These are phyloP conservation scores for Andricus quercusramuli DNA, from an alignment of 2,888 invertebrate genomes.

Conservation along the genomic window DNA sequence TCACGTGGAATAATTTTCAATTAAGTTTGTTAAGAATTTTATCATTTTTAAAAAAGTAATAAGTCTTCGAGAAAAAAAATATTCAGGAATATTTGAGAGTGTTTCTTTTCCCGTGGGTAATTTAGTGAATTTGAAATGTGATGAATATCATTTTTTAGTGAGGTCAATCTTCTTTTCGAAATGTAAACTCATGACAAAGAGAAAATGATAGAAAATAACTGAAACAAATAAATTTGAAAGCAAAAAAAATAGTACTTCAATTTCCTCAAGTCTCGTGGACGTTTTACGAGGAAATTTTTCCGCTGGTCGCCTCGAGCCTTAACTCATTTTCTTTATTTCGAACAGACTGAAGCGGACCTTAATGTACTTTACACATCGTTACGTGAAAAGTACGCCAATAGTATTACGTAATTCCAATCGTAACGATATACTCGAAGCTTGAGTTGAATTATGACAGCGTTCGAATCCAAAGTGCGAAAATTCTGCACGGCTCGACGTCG, in stretches of 20 bases:
- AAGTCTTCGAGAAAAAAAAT: too few species aligned
- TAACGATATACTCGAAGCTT: slow-evolving; percentile 33
- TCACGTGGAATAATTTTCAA: too few species aligned
- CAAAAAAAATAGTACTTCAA: background rate
- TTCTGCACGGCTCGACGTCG: slow-evolving; percentile 11
- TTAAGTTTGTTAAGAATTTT: too few species aligned
- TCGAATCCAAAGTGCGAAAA: slow-evolving; percentile 17
- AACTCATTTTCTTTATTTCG: slow-evolving; percentile 4
- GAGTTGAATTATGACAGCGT: slow-evolving; percentile 27
- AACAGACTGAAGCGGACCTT: slow-evolving; percentile 26
- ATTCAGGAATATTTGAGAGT: too few species aligned
- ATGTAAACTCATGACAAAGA: too few species aligned
- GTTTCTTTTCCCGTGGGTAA: too few species aligned
- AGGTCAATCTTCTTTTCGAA: background rate
- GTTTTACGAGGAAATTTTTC: background rate
- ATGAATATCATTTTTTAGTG: background rate
- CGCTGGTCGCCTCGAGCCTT: background rate
- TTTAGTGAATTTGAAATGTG: too few species aligned
- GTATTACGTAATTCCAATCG: slow-evolving; percentile 38
- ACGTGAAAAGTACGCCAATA: slow-evolving; percentile 36
- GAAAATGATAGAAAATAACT: background rate
- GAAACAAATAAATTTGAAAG: background rate
- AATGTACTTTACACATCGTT: slow-evolving; percentile 37
- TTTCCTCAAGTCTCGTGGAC: background rate
- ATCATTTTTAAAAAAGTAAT: too few species aligned